Base-by-base conservation (phyloP, 2,888 invertebrate species). In the Clivina fossor region DNA sequence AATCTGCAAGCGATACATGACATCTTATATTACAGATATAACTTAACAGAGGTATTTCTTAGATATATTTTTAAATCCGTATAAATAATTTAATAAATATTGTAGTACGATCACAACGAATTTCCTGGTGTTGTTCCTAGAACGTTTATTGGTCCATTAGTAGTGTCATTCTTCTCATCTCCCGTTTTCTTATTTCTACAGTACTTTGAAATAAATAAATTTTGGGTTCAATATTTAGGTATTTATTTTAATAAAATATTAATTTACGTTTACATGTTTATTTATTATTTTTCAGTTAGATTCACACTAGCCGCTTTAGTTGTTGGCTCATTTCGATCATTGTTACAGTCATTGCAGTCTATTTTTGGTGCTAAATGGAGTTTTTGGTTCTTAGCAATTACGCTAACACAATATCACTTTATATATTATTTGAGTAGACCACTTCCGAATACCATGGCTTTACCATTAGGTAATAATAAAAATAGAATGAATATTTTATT, bases 1-100 rank as follows among this genome's bases (percentile, higher is more conserved):
- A 98, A 97, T 77, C 79, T 97, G 56, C 99, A 99, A 78, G 98
- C 99, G 16, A 89, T 90, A 73, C 99, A 99, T 76, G 99, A 99
- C 76, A 82, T 99, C 68, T 78, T 99, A 41, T 95, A 92, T 75
- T 86, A 93, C 72, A 82, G 88, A 63, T 79, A 81, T 74, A 90
- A 93, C 80, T 79, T 94, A 64, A 80, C 86, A 55, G 79, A 90
- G 86, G 95, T 94, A 81, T 71, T 61, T 4, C 15, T 15, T 51
- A 51, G n/a, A n/a, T n/a, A n/a, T n/a, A n/a, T n/a, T n/a, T n/a
- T n/a, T n/a, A n/a, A n/a, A n/a, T n/a, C n/a, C 9, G 15, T 53
- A 13, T 18, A 16, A 4, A 5, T 33, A 16, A 2, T 32, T 43
- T 37, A 26, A 28, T 47, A 13, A 19, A 55, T 18, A 9, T 51